phyloP scores from a whole-genome alignment of 2,888 invertebrate genomes.

The Oxystoma pomonae region DNA sequence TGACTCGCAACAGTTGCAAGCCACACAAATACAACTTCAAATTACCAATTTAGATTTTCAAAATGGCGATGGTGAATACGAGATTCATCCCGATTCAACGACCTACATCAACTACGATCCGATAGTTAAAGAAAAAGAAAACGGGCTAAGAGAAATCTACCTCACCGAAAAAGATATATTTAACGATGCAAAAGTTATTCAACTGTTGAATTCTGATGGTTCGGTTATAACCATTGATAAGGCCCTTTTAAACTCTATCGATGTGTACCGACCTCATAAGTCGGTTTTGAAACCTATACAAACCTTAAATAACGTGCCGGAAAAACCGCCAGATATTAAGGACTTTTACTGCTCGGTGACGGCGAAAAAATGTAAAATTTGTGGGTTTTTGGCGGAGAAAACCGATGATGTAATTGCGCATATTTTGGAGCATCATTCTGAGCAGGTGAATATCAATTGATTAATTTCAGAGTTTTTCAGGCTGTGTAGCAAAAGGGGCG shows the following conservation, averaged over 20 bases:
- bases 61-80: neutral
- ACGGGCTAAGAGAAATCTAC: slow-evolving; percentile 20
- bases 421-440: slow-evolving; percentile 33
- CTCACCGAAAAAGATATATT: slow-evolving; percentile 20
- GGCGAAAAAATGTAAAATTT: slow-evolving; percentile 43
- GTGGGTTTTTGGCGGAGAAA: slow-evolving; percentile 39
- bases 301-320: slow-evolving; percentile 9
- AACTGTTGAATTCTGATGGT: slow-evolving; percentile 36
- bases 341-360: slow-evolving; percentile 37
- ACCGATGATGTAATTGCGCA: slow-evolving; percentile 38
- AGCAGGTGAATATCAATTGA: slow-evolving; percentile 31
- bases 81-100: slow-evolving; percentile 4
- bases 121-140: slow-evolving; percentile 19
- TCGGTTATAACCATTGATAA: slow-evolving; percentile 29
- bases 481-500: no score
- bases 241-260: slow-evolving; percentile 22
- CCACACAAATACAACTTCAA: no score
- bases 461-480: no score
- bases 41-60: no score
- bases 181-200: slow-evolving; percentile 30
- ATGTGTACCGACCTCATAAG: slow-evolving; percentile 6
- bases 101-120: slow-evolving; percentile 20
- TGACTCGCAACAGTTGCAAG: no score
- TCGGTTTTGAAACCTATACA: neutral
- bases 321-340: slow-evolving; percentile 10